These are phyloP conservation scores for Sylvia atricapilla DNA, from an alignment of 2,113 vertebrate genomes.

Conservation along the genomic window DNA sequence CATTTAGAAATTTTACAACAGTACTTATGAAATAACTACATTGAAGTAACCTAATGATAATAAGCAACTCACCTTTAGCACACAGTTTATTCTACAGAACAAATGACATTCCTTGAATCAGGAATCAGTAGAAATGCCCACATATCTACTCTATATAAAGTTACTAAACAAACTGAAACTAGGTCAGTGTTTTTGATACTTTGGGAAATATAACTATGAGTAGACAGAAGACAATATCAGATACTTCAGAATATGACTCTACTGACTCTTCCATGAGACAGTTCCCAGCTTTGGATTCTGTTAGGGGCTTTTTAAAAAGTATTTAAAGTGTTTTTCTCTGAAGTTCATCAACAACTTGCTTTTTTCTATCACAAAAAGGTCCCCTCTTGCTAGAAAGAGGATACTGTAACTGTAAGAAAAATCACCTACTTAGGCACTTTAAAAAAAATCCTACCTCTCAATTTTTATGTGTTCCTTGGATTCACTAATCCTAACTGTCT, in stretches of 20 bases:
- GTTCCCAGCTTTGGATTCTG: not conserved
- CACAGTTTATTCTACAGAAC: not conserved
- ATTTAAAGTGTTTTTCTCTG: not conserved
- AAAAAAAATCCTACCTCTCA: fast-evolving
- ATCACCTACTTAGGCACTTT: not conserved
- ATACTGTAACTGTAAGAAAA: not conserved
- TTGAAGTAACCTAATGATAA: not conserved
- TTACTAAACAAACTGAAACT: not conserved
- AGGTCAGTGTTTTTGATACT: not conserved
- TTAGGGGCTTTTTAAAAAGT: not conserved
- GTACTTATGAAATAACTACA: not conserved
- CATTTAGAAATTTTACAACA: not conserved
- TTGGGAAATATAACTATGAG: not conserved
- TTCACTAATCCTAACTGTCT: not conserved
- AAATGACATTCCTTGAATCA: not conserved
- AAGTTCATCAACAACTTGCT: not conserved
- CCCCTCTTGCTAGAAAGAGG: not conserved
- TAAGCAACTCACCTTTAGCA: not conserved
- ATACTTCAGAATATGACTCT: not conserved
- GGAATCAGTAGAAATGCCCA: not conserved
- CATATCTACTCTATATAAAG: not conserved
- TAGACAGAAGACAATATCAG: not conserved
- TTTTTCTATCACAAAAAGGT: not conserved
- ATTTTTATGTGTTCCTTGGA: not conserved
- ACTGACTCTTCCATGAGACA: not conserved